Evolutionary conservation across 2,888 invertebrate genomes (phyloP).

Genomic region (Merodon equestris): DNA sequence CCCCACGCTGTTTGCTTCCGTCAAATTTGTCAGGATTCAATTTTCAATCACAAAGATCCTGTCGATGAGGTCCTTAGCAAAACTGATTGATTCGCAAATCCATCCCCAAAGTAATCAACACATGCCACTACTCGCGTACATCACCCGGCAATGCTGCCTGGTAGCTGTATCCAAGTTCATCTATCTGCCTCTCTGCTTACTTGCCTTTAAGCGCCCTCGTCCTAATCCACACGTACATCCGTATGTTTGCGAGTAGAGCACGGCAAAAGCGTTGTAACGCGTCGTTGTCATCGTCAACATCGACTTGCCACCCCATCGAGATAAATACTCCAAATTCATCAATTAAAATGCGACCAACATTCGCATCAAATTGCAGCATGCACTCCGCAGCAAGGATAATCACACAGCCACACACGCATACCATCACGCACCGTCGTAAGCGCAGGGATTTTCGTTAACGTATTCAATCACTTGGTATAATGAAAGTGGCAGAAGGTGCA

Average conservation of each 20-base stretch:
- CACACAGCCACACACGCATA: constrained; percentile 2
- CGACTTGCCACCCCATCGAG: background rate
- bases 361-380: constrained; percentile 35
- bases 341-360: constrained; percentile 57
- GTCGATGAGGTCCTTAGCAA: constrained; percentile 6
- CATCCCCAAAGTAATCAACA: constrained; percentile 20
- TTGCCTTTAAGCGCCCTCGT: constrained; percentile 14
- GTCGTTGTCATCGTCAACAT: no score
- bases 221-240: constrained; percentile 31
- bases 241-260: constrained; percentile 18
- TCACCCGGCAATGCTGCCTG: no score
- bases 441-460: constrained; percentile 42
- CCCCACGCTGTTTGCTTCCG: background rate
- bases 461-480: constrained; percentile 50
- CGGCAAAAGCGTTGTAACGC: background rate
- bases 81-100: constrained; percentile 36
- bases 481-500: constrained; percentile 49
- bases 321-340: constrained; percentile 47
- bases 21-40: constrained; percentile 30
- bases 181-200: background rate
- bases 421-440: no score
- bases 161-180: no score
- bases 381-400: constrained; percentile 5
- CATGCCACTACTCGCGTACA: background rate
- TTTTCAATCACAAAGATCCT: constrained; percentile 26